Percentiles rank a stretch among this genome's conserved stretches.
phyloP scores from a whole-genome alignment of 1,140 invertebrate species.

The Euura saliciscinereae region DNA sequence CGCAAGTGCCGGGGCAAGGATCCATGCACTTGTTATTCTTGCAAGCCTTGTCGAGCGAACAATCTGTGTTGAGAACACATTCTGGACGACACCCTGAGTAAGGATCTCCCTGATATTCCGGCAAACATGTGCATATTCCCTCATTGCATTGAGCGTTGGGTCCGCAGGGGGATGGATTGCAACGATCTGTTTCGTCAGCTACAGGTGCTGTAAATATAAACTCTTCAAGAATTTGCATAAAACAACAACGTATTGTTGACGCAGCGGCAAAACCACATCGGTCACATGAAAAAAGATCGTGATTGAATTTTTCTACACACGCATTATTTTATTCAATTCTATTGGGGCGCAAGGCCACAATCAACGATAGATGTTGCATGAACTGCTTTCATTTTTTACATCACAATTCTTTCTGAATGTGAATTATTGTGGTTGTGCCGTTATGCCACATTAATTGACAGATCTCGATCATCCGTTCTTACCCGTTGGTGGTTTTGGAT shows the following conservation, averaged over 20 bases:
- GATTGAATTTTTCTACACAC: no score
- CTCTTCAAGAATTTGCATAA: no score
- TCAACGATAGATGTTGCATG: no score
- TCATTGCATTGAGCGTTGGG: conserved; percentile 59
- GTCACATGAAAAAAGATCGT: no score
- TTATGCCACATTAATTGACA: conserved; percentile 16
- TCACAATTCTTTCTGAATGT: conserved; percentile 42
- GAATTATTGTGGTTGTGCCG: conserved; percentile 34
- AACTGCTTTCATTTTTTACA: conserved; percentile 14
- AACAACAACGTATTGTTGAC: no score
- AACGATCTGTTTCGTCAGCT: conserved; percentile 42
- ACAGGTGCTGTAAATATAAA: conserved; percentile 40
- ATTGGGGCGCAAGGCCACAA: no score
- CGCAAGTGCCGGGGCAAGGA: conserved; percentile 73
- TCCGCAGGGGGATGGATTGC: conserved; percentile 53
- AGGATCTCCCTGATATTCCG: conserved; percentile 69
- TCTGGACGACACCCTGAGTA: conserved; percentile 70
- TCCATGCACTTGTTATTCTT: conserved; percentile 69
- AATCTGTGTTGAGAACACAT: conserved; percentile 68
- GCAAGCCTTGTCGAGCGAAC: conserved; percentile 66
- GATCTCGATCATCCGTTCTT: conserved; percentile 14
- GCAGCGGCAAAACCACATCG: no score
- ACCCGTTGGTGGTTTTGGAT: conserved; percentile 43
- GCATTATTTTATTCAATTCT: no score
- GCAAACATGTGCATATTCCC: conserved; percentile 66